Evolutionary conservation across 2,113 vertebrate genomes (phyloP), one percentile per base, ranked within the genome.

Genomic region (Sinocyclocheilus maitianheensis): DNA sequence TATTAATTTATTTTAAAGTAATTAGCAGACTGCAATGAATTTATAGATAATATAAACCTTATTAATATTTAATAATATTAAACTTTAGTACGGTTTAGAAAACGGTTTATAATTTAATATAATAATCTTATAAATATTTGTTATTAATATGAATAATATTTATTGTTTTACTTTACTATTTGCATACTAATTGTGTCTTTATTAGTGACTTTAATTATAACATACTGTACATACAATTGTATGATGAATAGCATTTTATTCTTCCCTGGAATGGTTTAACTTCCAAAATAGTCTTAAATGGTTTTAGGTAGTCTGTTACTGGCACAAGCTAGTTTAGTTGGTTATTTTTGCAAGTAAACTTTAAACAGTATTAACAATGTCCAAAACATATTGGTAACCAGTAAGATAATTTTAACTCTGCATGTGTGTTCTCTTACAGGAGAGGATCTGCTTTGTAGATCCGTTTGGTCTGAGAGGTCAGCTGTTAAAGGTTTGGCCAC

Each of bases 391-490:
- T 43, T 8, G 48, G 9, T 14, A 63, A 18, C 26, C 13, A 22
- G 22, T 8, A 16, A n/a, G 51, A 12, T 24, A 4, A 5, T 8
- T 0, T 0, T 30, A 24, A 10, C 12, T 7, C 22, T 22, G 7
- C 10, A 3, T 43, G 12, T 58, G 20, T 88, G 22, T 88, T 30
- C 77, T 14, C 62, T 89, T 20, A 71, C 53, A 95, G 96, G 88
- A 0, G 88, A 87, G 80, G 93, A 90, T 86, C 94, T 98, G 46
- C 88, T 95, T 20, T 98, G 97, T 88, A 95, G 97, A 80, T 96
- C 96, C 0, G 95, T 96, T 92, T 97, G 97, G 97, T 98, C 97
- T 0, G 92, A 91, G 0, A 92, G 67, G 91, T 97, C 96, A 0
- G 95, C 91, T 6, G 90, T 84, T 13, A 51, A 65, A 0, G 7